Percentiles rank a stretch among this genome's conserved stretches.
phyloP scores from a whole-genome alignment of 2,797 vertebrate species.

The Poecilia velifera region DNA sequence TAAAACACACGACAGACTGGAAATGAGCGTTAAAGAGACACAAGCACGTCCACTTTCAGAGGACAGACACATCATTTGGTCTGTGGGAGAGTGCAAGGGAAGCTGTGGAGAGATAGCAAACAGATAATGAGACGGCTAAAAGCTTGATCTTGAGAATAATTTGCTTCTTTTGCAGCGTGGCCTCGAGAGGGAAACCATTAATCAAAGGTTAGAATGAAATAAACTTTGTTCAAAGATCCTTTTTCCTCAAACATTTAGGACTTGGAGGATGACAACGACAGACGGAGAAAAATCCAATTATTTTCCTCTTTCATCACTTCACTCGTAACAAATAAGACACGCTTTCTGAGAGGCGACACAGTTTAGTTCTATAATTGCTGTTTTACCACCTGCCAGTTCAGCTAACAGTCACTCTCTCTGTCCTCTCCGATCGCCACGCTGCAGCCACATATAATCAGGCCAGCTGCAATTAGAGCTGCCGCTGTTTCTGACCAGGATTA shows the following conservation, averaged over 20 bases:
- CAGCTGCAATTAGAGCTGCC: slow-evolving; percentile 54
- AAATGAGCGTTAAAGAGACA: slow-evolving; percentile 44
- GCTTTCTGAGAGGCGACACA: slow-evolving; percentile 69
- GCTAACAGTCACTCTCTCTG: slow-evolving; percentile 59
- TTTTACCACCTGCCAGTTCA: slow-evolving; percentile 76
- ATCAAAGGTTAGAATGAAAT: slow-evolving; percentile 76
- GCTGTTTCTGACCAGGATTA: slow-evolving; percentile 13
- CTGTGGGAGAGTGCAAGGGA: slow-evolving; percentile 12
- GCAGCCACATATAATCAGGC: slow-evolving; percentile 52
- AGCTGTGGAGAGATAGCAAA: slow-evolving; percentile 51
- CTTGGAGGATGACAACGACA: slow-evolving; percentile 54
- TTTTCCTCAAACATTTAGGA: slow-evolving; percentile 67
- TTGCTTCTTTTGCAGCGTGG: slow-evolving; percentile 60
- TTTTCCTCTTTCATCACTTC: slow-evolving; percentile 75
- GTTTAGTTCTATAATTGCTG: slow-evolving; percentile 78
- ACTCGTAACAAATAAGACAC: slow-evolving; percentile 72
- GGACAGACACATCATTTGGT: slow-evolving; percentile 44
- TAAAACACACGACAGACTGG: slow-evolving; percentile 39
- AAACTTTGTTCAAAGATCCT: slow-evolving; percentile 77
- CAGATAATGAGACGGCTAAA: slow-evolving; percentile 74
- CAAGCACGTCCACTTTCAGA: slow-evolving; percentile 33
- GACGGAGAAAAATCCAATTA: slow-evolving; percentile 71
- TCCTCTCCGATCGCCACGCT: slow-evolving; percentile 41
- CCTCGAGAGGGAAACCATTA: slow-evolving; percentile 65
- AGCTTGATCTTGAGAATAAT: slow-evolving; percentile 75